Evolutionary conservation across 2,888 invertebrate genomes (phyloP).

Genomic region (Leptinotarsa tumamoca): DNA sequence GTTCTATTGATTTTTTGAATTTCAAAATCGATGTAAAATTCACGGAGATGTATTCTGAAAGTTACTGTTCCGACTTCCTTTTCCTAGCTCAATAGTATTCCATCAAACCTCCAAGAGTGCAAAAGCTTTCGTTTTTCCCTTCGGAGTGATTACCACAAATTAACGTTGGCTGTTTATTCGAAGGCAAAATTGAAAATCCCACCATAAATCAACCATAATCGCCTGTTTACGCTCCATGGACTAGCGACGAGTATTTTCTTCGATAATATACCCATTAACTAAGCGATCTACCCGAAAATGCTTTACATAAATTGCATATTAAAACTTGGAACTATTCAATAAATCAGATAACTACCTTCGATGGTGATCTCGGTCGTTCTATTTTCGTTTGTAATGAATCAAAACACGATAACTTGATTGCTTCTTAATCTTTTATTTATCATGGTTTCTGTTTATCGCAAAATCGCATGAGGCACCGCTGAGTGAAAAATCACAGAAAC

Average conservation of each 20-base stretch:
- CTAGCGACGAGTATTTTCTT: slow-evolving; percentile 36
- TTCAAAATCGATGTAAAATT: no score
- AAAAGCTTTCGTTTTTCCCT: slow-evolving; percentile 12
- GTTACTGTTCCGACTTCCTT: not conserved
- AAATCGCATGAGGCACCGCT: not conserved
- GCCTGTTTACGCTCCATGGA: slow-evolving; percentile 42
- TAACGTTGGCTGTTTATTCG: slow-evolving; percentile 36
- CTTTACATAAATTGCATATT: slow-evolving; percentile 29
- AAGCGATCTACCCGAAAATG: slow-evolving; percentile 32
- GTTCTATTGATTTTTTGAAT: no score
- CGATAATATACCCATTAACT: slow-evolving; percentile 40
- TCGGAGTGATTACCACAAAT: slow-evolving; percentile 36
- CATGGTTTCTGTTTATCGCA: not conserved
- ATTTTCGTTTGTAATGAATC: slow-evolving; percentile 1
- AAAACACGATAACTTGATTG: not conserved
- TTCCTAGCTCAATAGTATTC: not conserved
- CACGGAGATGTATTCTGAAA: not conserved
- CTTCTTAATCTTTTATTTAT: slow-evolving; percentile 7
- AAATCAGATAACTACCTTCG: slow-evolving; percentile 16
- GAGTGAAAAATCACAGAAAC: not conserved
- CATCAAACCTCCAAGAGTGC: not conserved
- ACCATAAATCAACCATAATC: slow-evolving; percentile 43
- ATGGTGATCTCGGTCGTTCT: slow-evolving; percentile 9
- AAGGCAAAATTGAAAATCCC: slow-evolving; percentile 37
- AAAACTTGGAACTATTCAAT: slow-evolving; percentile 25